Conservation (phyloP, 2,113 vertebrate species). For the Misgurnus anguillicaudatus region DNA sequence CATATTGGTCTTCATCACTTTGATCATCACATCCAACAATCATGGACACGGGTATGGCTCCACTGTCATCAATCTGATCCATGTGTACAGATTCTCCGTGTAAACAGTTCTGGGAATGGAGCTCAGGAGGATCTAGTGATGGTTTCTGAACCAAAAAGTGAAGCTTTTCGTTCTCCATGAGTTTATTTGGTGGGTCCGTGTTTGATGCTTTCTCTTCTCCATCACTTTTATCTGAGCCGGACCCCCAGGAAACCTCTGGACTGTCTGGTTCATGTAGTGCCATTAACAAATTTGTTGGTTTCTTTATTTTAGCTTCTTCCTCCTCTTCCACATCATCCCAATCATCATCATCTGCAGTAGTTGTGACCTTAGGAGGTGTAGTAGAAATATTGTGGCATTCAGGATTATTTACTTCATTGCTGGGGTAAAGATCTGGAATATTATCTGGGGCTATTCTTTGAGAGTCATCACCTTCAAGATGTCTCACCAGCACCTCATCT, state of each 20-base stretch:
- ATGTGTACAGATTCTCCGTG: not conserved
- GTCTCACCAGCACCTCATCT: constrained; percentile 35
- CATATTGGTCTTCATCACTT: constrained; percentile 27
- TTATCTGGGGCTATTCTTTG: not conserved
- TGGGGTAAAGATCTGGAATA: not conserved
- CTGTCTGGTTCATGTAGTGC: constrained; percentile 26
- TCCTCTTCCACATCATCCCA: constrained; percentile 10
- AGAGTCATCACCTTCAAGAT: not conserved
- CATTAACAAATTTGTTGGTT: constrained; percentile 4
- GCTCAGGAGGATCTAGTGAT: not conserved
- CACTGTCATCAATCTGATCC: constrained; percentile 35
- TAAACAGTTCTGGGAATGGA: not conserved
- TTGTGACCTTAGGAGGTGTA: not conserved
- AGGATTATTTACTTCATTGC: not conserved
- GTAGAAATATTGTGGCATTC: not conserved
- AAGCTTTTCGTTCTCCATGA: not conserved
- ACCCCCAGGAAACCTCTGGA: constrained; percentile 35
- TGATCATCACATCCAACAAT: constrained; percentile 58
- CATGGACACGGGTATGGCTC: constrained; percentile 62
- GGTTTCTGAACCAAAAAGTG: constrained; percentile 15
- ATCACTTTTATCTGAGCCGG: constrained; percentile 29
- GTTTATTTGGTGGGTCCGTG: not conserved
- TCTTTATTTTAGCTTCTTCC: constrained; percentile 4
- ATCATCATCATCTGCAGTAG: constrained; percentile 9
- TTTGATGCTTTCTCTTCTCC: constrained; percentile 4